These are phyloP conservation scores for Tetragonula carbonaria DNA, from an alignment of 2,888 invertebrate genomes.

Conservation along the genomic window DNA sequence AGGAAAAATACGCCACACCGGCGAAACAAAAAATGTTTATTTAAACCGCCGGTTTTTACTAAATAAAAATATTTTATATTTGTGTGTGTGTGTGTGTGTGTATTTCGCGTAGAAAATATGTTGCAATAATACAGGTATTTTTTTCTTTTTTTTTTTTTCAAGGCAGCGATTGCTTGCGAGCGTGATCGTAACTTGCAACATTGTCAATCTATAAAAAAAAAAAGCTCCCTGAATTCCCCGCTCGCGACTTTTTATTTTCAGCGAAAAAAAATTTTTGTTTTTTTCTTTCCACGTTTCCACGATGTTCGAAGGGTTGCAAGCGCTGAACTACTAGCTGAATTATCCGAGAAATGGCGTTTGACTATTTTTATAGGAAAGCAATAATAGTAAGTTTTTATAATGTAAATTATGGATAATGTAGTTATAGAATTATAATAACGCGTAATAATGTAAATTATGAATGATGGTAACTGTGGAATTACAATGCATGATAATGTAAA, in stretches of 20 bases:
- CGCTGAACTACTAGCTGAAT: no score
- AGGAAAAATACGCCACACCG: not conserved
- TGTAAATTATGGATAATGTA: no score
- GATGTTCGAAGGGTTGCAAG: no score
- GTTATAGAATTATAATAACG: no score
- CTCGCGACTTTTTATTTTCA: not conserved
- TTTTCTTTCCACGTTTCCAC: no score
- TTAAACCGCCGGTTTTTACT: not conserved
- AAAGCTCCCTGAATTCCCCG: not conserved
- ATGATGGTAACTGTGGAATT: no score
- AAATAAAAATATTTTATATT: slow-evolving; percentile 1
- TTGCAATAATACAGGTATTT: not conserved
- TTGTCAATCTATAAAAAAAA: not conserved
- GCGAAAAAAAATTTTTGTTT: not conserved
- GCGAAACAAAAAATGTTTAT: not conserved
- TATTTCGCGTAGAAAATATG: not conserved
- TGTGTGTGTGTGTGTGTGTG: not conserved
- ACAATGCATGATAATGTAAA: no score
- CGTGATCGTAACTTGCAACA: not conserved
- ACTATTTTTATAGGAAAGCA: no score
- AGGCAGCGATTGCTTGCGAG: not conserved
- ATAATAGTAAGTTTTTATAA: no score
- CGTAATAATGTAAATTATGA: no score
- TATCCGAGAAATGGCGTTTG: no score
- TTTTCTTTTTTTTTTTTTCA: not conserved